Percentiles rank a stretch among this genome's conserved stretches.
Evolutionary conservation across 2,113 vertebrate species (phyloP).

Genomic region (Erythrocercus mccallii): DNA sequence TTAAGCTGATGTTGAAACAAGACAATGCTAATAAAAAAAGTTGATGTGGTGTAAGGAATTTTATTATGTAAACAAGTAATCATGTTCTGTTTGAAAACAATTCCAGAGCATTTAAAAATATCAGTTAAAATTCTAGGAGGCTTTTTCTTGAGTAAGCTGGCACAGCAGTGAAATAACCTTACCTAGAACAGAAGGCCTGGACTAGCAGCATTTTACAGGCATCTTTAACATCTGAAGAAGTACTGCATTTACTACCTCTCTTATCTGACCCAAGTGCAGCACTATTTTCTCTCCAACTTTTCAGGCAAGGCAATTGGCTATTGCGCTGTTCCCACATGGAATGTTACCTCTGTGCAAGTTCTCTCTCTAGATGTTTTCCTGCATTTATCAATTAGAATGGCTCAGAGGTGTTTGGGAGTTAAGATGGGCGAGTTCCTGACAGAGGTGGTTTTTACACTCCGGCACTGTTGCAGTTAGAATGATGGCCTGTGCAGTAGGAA

Average conservation of each 20-base stretch:
- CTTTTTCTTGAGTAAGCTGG: not conserved
- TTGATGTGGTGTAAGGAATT: not conserved
- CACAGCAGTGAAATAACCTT: not conserved
- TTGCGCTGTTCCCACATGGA: not conserved
- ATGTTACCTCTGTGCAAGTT: not conserved
- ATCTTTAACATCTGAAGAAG: not conserved
- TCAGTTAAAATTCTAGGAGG: not conserved
- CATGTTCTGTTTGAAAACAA: not conserved
- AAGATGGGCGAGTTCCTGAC: not conserved
- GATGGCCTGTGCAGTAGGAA: not conserved
- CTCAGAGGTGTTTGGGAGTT: not conserved
- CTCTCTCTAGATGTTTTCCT: not conserved
- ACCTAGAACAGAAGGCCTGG: not conserved
- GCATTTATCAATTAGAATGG: not conserved
- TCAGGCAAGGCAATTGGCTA: not conserved
- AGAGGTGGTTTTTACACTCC: not conserved
- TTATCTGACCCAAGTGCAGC: not conserved
- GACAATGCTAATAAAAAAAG: not conserved
- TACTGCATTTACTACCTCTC: not conserved
- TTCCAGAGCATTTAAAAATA: not conserved
- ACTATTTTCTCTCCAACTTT: not conserved
- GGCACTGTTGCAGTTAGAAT: not conserved
- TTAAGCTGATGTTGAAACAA: not conserved
- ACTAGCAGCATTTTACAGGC: not conserved
- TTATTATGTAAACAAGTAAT: not conserved